These are phyloP conservation scores for Seriola aureovittata DNA, from an alignment of 2,113 vertebrate genomes.

Conservation along the genomic window DNA sequence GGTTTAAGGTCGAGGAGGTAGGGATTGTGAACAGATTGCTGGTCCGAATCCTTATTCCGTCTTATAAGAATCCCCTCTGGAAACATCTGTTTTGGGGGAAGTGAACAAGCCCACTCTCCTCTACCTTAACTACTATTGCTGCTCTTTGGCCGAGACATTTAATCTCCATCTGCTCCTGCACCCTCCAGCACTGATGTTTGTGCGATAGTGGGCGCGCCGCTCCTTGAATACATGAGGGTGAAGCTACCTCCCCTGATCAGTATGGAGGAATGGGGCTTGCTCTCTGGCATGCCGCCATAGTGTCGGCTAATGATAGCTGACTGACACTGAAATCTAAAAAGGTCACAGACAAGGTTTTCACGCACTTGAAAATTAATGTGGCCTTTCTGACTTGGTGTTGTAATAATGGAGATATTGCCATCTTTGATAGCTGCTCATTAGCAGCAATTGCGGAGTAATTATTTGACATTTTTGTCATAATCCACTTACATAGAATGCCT, in stretches of 20 bases:
- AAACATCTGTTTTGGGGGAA: conserved; percentile 22
- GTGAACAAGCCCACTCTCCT: conserved; percentile 13
- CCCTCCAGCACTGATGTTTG: conserved; percentile 5
- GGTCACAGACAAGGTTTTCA: conserved; percentile 32
- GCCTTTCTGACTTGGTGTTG: conserved; percentile 18
- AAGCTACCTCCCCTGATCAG: conserved; percentile 13
- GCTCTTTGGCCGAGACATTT: conserved; percentile 8
- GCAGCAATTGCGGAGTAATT: conserved; percentile 6
- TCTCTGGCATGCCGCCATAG: background rate
- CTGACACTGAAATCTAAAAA: conserved; percentile 42
- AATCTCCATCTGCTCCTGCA: conserved; percentile 38
- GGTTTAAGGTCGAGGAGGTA: conserved; percentile 46
- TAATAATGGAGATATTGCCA: conserved; percentile 19
- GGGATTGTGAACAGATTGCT: conserved; percentile 12
- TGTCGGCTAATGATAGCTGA: conserved; percentile 47
- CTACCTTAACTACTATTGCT: conserved; percentile 3
- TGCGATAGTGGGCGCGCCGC: background rate
- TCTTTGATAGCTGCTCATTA: conserved; percentile 46
- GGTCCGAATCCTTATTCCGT: conserved; percentile 15
- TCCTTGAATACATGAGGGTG: conserved; percentile 16
- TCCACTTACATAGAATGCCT: background rate
- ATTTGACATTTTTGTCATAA: conserved; percentile 12
- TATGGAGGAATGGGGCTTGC: conserved; percentile 17
- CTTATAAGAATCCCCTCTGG: conserved; percentile 16
- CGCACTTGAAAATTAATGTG: conserved; percentile 17